These are phyloP conservation scores for Parauchenoglanis ngamensis DNA, from an alignment of 2,797 vertebrate genomes.

Conservation along the genomic window DNA sequence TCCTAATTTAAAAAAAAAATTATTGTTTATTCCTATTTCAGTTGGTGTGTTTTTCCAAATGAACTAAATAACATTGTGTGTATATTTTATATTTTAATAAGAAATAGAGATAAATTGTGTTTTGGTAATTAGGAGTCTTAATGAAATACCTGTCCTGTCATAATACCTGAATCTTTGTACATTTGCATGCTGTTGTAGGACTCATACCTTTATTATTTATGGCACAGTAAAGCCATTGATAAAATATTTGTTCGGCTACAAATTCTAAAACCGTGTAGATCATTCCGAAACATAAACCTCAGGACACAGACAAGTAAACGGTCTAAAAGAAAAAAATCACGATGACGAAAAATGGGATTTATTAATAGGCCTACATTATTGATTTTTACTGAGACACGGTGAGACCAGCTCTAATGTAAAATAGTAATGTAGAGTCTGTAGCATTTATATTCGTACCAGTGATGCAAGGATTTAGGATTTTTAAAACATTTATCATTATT, in stretches of 20 bases:
- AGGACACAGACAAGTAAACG: neutral
- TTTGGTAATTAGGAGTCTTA: neutral
- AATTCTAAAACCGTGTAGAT: neutral
- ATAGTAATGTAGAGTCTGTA: neutral
- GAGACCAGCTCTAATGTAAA: neutral
- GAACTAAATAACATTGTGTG: neutral
- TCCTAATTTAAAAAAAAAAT: neutral
- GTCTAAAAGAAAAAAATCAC: neutral
- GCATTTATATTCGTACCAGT: neutral
- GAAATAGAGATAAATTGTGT: neutral
- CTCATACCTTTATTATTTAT: neutral
- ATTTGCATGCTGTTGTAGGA: neutral
- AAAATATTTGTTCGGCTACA: neutral
- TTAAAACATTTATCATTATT: too few relatives aligned
- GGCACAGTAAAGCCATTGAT: neutral
- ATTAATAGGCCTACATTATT: neutral
- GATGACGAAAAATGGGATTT: neutral
- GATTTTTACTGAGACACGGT: neutral
- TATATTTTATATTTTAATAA: neutral
- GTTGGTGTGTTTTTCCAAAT: neutral
- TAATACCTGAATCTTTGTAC: neutral
- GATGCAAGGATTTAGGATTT: neutral
- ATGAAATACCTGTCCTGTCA: neutral
- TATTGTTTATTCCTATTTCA: neutral
- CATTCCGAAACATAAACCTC: neutral